Evolutionary conservation across 2,113 vertebrate species (phyloP), one percentile per base, ranked within the genome.

Genomic region (Nothobranchius furzeri): DNA sequence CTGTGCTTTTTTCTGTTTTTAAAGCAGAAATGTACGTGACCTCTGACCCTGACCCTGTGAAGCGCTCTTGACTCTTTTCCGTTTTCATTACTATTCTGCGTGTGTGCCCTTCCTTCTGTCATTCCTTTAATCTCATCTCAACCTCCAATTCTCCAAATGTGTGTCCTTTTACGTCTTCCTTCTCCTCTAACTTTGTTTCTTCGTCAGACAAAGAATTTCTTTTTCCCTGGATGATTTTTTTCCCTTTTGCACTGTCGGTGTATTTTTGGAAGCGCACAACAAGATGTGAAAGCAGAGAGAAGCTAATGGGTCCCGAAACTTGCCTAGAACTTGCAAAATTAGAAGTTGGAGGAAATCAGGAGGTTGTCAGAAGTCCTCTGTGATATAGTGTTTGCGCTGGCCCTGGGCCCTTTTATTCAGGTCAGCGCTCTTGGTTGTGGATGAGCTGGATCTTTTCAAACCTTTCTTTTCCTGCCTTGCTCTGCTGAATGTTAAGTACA

Each of bases 371-470:
- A 82, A 60, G 70, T 69, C 79, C 73, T 68, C 17, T 43, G 70
- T 76, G 57, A 87, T 76, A 64, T 60, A 14, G 45, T 82, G 68
- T 78, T 77, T 81, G 62, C 60, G 47, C 61, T 74, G 74, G 76
- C 73, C 62, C 51, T 30, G 17, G 71, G 78, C 72, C 66, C 55
- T 74, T 79, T 74, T 77, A 82, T 87, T 81, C 81, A 84, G 86
- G 83, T 87, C 86, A 85, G 57, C 60, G 79, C 70, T 69, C 79
- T 79, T 73, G 70, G 66, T 79, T 71, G 75, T 69, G 70, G 73
- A 70, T 73, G 75, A 79, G 73, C 55, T 69, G 63, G 68, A 79
- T 85, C 75, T 70, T 65, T 79, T 87, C 59, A 81, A 84, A 76
- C 56, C 60, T 3, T 56, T 61, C 75, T 40, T 50, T 49, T 49